Conservation (phyloP, 2,113 vertebrate genomes). For the Plecturocebus donacophilus region DNA sequence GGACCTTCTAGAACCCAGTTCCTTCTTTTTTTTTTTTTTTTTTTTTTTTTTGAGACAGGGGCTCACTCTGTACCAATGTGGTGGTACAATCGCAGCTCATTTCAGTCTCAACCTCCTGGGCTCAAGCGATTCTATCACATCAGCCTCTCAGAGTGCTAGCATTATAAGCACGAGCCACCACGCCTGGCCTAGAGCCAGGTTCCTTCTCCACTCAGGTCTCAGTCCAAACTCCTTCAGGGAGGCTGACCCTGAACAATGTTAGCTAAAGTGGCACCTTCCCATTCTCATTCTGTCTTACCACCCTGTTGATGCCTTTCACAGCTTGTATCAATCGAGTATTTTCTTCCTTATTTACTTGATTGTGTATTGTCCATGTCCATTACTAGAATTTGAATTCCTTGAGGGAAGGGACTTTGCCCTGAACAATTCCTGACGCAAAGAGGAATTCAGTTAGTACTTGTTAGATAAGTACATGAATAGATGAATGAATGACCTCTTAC, state of each 20-base stretch:
- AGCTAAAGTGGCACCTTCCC: background rate
- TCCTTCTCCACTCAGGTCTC: background rate
- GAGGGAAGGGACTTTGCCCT: background rate
- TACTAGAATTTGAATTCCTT: background rate
- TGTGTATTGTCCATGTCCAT: background rate
- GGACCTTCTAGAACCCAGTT: background rate
- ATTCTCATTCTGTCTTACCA: background rate
- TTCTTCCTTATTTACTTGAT: background rate
- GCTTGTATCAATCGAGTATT: background rate
- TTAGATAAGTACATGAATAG: background rate
- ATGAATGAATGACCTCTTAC: background rate
- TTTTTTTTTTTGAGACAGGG: no score
- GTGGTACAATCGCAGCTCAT: no score
- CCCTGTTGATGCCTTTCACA: background rate
- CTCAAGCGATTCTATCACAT: background rate
- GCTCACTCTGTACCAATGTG: no score
- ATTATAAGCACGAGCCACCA: background rate
- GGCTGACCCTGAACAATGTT: background rate
- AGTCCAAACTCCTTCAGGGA: background rate
- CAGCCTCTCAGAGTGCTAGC: background rate
- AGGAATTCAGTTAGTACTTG: background rate
- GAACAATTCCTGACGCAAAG: background rate
- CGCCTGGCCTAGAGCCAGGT: background rate
- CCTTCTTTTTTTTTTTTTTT: no score
- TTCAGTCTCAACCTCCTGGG: no score